Percentiles rank a stretch among this genome's conserved stretches.
These are phyloP conservation scores for Danio tinwini DNA, from an alignment of 2,797 vertebrate genomes.

Conservation along the genomic window DNA sequence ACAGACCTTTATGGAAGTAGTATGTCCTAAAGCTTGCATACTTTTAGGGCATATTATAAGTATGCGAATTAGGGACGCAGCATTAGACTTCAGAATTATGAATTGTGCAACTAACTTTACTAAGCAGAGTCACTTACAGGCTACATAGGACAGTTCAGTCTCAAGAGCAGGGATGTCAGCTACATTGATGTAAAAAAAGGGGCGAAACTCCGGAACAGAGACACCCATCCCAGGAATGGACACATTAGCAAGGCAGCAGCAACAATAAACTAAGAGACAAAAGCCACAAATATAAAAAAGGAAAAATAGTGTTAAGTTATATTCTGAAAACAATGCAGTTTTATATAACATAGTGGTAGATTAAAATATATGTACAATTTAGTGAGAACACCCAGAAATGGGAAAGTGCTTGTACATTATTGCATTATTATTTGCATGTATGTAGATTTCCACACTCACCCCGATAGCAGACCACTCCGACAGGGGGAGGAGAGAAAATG, in stretches of 20 bases:
- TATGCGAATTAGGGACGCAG: too few species aligned
- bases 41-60: too few species aligned
- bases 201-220: conserved; percentile 91
- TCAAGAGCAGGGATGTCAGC: conserved; percentile 93
- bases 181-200: conserved; percentile 98
- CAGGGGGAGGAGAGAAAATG: conserved; percentile 96
- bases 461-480: conserved; percentile 97
- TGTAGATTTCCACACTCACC: conserved; percentile 76
- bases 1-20: too few species aligned
- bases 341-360: neutral
- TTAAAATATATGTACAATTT: neutral
- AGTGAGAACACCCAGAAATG: neutral
- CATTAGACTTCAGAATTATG: neutral
- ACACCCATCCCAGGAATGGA: conserved; percentile 91
- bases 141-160: conserved; percentile 93
- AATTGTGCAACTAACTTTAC: neutral
- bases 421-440: too few species aligned
- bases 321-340: neutral
- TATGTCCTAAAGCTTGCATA: too few species aligned
- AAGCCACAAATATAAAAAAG: neutral
- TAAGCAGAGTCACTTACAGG: conserved; percentile 84
- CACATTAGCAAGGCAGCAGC: conserved; percentile 95
- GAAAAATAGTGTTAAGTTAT: neutral
- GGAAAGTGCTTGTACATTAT: neutral
- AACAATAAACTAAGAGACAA: conserved; percentile 88